These are phyloP conservation scores for Suillia variegata DNA, from an alignment of 2,888 invertebrate genomes.

Conservation along the genomic window DNA sequence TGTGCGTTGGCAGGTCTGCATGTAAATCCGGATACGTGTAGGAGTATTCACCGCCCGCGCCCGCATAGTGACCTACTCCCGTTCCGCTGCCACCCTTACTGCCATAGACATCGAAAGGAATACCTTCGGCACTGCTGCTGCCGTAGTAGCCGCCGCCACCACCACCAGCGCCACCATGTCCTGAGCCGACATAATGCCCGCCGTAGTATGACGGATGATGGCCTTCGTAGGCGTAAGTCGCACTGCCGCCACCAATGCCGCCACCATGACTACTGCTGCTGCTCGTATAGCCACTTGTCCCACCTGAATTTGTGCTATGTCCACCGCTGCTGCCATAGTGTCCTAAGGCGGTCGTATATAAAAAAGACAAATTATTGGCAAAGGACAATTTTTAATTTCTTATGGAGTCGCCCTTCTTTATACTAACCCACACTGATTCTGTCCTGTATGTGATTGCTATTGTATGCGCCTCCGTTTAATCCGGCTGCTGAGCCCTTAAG, in stretches of 20 bases:
- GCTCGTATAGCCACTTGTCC: background rate
- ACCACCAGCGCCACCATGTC: conserved; percentile 19
- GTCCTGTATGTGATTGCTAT: conserved; percentile 41
- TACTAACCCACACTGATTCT: conserved; percentile 53
- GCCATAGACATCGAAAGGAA: conserved; percentile 56
- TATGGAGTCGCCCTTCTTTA: too few relatives aligned
- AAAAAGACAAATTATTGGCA: background rate
- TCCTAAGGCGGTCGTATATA: conserved; percentile 37
- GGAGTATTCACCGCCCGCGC: conserved; percentile 46
- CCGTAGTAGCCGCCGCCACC: conserved; percentile 58
- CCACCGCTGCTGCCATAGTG: conserved; percentile 37
- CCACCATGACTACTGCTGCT: conserved; percentile 22
- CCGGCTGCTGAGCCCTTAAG: conserved; percentile 24
- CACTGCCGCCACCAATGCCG: conserved; percentile 6
- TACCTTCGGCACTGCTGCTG: conserved; percentile 40
- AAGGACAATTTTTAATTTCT: too few relatives aligned
- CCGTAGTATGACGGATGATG: conserved; percentile 28
- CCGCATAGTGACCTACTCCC: conserved; percentile 37
- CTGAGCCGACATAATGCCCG: conserved; percentile 11
- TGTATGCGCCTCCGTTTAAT: conserved; percentile 15
- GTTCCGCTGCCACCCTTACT: conserved; percentile 29
- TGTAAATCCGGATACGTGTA: conserved; percentile 42
- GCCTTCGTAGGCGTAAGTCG: conserved; percentile 38
- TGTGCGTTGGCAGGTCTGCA: conserved; percentile 43
- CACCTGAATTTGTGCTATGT: conserved; percentile 27